Conservation (phyloP, 2,113 vertebrate species). For the Boulengeromyrus knoepffleri region DNA sequence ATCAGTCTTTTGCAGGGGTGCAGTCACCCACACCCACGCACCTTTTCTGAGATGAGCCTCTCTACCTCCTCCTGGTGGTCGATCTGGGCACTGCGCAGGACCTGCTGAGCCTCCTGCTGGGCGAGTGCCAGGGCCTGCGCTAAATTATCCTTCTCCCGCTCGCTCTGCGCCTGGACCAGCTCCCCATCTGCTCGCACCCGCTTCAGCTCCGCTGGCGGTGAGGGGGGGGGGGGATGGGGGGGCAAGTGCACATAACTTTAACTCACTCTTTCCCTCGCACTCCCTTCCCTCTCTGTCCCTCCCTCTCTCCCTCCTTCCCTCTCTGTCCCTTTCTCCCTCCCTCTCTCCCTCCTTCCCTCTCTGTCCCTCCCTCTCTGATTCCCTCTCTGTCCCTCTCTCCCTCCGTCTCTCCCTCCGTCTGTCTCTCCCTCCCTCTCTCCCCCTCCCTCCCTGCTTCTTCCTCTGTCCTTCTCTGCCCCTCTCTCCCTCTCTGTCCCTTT, state of each 20-base stretch:
- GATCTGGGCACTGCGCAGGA: constrained; percentile 57
- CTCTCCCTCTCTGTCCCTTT: neutral
- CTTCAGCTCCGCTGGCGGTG: constrained; percentile 60
- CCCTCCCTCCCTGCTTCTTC: too few species aligned
- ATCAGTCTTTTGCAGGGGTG: neutral
- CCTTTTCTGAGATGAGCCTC: constrained; percentile 71
- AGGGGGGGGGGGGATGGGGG: neutral
- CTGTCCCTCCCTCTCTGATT: too few species aligned
- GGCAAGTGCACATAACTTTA: neutral
- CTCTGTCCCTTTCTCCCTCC: neutral
- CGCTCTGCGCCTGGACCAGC: constrained; percentile 44
- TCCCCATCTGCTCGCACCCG: constrained; percentile 56
- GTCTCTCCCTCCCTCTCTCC: too few species aligned
- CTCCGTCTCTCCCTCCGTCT: neutral
- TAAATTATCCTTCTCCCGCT: constrained; percentile 63
- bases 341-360: neutral
- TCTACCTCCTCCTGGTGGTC: constrained; percentile 71
- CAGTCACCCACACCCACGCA: constrained; percentile 31
- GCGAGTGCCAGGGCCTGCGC: constrained; percentile 53
- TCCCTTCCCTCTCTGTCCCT: neutral
- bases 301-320: neutral
- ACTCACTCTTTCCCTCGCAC: too few species aligned
- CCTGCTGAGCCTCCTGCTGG: constrained; percentile 65
- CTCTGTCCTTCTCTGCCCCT: too few species aligned
- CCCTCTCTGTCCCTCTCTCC: neutral